Percentiles rank a stretch among this genome's conserved stretches.
phyloP scores from a whole-genome alignment of 2,113 vertebrate genomes.

The Delphinus delphis region DNA sequence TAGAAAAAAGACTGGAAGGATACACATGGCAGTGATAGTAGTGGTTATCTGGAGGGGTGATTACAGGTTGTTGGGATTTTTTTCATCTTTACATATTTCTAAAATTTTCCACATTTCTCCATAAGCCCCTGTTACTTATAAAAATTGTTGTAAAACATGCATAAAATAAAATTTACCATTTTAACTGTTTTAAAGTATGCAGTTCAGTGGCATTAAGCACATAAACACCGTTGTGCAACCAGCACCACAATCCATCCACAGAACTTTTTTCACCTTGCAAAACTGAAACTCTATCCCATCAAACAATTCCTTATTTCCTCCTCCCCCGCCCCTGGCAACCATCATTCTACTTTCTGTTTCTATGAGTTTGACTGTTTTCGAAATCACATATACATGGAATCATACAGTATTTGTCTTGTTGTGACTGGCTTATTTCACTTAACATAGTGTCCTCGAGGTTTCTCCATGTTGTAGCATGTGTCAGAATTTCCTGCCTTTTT shows the following conservation, averaged over 20 bases:
- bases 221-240: not conserved
- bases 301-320: not conserved
- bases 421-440: not conserved
- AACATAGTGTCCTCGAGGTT: too few relatives aligned
- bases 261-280: not conserved
- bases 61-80: not conserved
- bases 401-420: not conserved
- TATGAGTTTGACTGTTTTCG: not conserved
- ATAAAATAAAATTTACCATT: not conserved
- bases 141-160: not conserved
- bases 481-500: not conserved
- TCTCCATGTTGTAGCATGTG: too few relatives aligned
- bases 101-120: not conserved
- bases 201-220: not conserved
- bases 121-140: not conserved
- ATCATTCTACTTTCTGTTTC: not conserved
- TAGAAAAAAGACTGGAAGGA: not conserved
- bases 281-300: not conserved
- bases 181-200: not conserved
- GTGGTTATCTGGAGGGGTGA: not conserved
- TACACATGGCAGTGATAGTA: not conserved
- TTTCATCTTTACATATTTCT: not conserved
- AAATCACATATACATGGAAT: not conserved
- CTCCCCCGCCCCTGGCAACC: rapidly evolving
- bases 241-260: not conserved